phyloP scores from a whole-genome alignment of 2,113 vertebrate species.

The Ovis canadensis region DNA sequence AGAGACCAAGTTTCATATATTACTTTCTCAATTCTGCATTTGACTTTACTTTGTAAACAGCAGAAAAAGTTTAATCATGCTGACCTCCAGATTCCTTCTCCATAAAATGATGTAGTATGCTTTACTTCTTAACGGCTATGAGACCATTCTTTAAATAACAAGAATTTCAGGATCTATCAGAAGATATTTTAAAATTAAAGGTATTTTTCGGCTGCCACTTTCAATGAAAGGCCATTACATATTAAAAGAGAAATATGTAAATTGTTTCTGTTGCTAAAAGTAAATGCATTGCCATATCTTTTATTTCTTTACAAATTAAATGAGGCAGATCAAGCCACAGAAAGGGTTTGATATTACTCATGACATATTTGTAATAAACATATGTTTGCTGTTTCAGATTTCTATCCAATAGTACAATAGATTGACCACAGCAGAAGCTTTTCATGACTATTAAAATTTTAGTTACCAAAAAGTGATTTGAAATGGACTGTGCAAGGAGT shows the following conservation, averaged over 20 bases:
- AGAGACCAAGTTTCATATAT: background rate
- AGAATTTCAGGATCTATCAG: background rate
- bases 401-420: background rate
- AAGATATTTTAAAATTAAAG: background rate
- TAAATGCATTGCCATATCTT: background rate
- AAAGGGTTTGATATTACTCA: background rate
- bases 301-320: constrained; percentile 3
- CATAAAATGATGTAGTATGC: background rate
- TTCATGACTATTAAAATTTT: background rate
- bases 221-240: background rate
- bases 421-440: background rate
- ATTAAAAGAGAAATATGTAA: background rate
- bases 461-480: background rate
- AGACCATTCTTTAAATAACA: background rate
- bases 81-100: background rate
- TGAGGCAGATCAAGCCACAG: background rate
- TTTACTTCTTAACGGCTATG: background rate
- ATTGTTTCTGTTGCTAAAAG: background rate
- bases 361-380: background rate
- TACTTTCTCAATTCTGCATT: background rate
- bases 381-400: background rate
- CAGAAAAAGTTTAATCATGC: background rate
- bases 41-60: background rate
- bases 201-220: background rate
- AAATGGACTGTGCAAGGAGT: background rate